These are phyloP conservation scores for Apodemia mormo DNA, from an alignment of 2,888 invertebrate species.

Conservation along the genomic window DNA sequence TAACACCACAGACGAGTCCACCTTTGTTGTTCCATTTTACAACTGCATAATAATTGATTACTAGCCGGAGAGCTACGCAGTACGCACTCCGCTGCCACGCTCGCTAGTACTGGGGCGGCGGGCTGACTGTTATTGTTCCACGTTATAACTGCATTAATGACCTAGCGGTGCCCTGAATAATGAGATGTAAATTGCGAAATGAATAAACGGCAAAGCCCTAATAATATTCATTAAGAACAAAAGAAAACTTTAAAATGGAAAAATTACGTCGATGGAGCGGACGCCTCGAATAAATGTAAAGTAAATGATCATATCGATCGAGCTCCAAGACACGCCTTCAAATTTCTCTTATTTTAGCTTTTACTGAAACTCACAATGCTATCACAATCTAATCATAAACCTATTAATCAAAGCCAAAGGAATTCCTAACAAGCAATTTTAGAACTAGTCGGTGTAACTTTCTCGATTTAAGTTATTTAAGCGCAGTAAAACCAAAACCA, in stretches of 20 bases:
- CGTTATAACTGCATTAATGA: slow-evolving; percentile 20
- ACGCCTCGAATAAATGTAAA: neutral
- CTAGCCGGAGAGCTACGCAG: neutral
- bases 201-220: slow-evolving; percentile 9
- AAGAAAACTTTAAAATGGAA: slow-evolving; percentile 11
- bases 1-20: neutral
- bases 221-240: slow-evolving; percentile 18
- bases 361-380: too few species aligned
- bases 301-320: neutral
- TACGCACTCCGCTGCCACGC: neutral
- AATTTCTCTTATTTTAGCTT: too few species aligned
- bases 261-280: neutral
- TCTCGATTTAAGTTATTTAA: too few species aligned
- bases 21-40: neutral
- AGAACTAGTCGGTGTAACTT: too few species aligned
- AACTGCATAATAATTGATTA: neutral
- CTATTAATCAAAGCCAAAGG: too few species aligned
- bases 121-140: slow-evolving; percentile 31
- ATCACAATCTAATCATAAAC: too few species aligned
- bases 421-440: too few species aligned
- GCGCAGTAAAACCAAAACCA: too few species aligned
- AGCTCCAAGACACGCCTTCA: neutral
- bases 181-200: slow-evolving; percentile 17
- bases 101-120: neutral
- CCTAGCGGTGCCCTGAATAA: slow-evolving; percentile 6